Base-by-base conservation (phyloP, 2,113 vertebrate species). In the Ahaetulla prasina region DNA sequence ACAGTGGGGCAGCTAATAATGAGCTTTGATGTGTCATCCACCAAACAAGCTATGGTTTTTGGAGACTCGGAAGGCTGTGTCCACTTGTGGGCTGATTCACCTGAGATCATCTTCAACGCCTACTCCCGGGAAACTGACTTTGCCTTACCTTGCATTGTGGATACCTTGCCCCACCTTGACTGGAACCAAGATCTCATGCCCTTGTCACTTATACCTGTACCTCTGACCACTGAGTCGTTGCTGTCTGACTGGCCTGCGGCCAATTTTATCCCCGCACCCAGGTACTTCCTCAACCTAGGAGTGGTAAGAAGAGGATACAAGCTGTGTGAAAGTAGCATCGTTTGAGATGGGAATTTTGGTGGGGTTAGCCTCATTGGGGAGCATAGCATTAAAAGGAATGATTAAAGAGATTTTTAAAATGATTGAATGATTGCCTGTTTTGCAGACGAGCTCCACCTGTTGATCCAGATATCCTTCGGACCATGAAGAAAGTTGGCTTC, bases 401-500 rank as follows among this genome's bases (percentile, higher is more conserved):
- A 18, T 88, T 52, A 74, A 12, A 53, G 8, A 45, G 16, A 18
- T 12, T 18, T 45, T 8, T 2, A 68, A 74, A 35, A 30, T 14
- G 16, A 57, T 80, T 50, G 53, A 92, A 63, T 20, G 0, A 9
- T 54, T 30, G n/a, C 43, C 50, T n/a, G 23, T 95, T 94, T 92
- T 92, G 86, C 94, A 99, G 99, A 93, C 97, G 98, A 95, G 99
- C 99, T 52, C 99, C 99, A 25, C 98, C 98, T 0, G 99, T 99
- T 18, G 99, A 99, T 74, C 98, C 98, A 2, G 99, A 99, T 94
- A 99, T 99, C 86, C 95, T 99, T 47, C 99, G 99, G 90, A 98
- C 98, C 22, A 99, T 99, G 98, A 99, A 99, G 97, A 99, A 99
- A 0, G 99, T 99, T 68, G 99, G 99, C 1, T 99, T 99, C 96